Evolutionary conservation across 2,797 vertebrate species (phyloP).

Genomic region (Etheostoma nigrum): DNA sequence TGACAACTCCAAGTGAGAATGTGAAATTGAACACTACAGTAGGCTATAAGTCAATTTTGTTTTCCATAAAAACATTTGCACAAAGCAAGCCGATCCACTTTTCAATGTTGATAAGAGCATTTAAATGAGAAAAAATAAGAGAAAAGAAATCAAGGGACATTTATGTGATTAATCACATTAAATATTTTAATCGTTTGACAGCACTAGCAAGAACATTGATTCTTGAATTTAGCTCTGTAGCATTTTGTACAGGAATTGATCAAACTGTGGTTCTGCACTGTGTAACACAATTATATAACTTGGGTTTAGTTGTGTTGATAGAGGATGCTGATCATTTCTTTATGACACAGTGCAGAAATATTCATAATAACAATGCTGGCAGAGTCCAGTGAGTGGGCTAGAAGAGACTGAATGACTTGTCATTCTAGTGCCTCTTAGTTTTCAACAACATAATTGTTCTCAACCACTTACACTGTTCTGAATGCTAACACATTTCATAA

Average conservation of each 20-base stretch:
- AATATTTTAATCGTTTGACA: too few species aligned
- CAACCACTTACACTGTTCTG: constrained; percentile 49
- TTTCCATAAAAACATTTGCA: too few species aligned
- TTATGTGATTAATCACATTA: too few species aligned
- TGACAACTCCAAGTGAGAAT: too few species aligned
- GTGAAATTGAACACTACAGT: too few species aligned
- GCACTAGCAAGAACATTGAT: not conserved
- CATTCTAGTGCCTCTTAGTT: constrained; percentile 71
- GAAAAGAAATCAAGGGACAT: too few species aligned
- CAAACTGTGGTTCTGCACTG: not conserved
- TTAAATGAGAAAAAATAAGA: too few species aligned
- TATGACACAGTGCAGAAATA: constrained; percentile 11
- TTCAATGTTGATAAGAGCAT: too few species aligned
- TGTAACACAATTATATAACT: not conserved
- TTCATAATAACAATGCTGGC: constrained; percentile 37
- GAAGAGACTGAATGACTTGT: constrained; percentile 51
- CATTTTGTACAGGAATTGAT: constrained; percentile 13
- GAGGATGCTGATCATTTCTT: constrained; percentile 11
- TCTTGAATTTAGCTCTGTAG: not conserved
- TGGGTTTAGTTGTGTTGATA: constrained; percentile 14
- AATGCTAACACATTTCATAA: constrained; percentile 59
- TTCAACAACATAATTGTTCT: constrained; percentile 78
- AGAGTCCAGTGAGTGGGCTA: constrained; percentile 65
- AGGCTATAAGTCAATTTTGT: too few species aligned
- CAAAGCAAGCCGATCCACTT: too few species aligned